Base-by-base conservation (phyloP, 2,797 vertebrate genomes). In the Coccyzus lansbergi region DNA sequence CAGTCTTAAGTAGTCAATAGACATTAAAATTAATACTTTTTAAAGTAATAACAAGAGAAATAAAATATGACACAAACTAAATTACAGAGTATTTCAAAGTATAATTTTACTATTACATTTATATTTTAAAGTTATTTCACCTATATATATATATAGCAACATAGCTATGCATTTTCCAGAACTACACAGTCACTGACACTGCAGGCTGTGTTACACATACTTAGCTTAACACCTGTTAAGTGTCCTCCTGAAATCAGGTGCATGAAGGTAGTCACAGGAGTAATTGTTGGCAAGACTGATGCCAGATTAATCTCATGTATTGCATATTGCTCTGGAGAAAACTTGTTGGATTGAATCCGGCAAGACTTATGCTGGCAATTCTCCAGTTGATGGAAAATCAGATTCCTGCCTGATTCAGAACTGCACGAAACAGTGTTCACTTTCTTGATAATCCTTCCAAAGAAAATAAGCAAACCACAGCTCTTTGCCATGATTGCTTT, bases 101-200 rank as follows among this genome's bases (percentile, higher is more conserved):
- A 64, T 83, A 95, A 91, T 90, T 95, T 77, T 94, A 80, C 26
- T 91, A 80, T 96, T 71, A 94, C 94, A 93, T 92, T 78, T 78
- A 93, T 38, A 62, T 92, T 95, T 60, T 34, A 33, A 84, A 49
- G 86, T 96, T 86, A 31, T 76, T 97, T 51, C 21, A 91, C 86
- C 52, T 84, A 69, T 79, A 48, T 70, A 58, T n/a, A n/a, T n/a
- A n/a, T n/a, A n/a, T n/a, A 79, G 4, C 18, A 82, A 38, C 10
- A 42, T 31, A 85, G 38, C 18, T 58, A 33, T 33, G 28, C 12
- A 40, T 90, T 95, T 92, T 69, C 46, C 72, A 88, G 72, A 67
- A 25, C 33, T 68, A 4, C 38, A 22, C 51, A 60, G 36, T 67
- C 40, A 77, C 15, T 88, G 92, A 70, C 28, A 44, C 31, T 67